Evolutionary conservation across 2,797 vertebrate genomes (phyloP).

Genomic region (Spatula clypeata): DNA sequence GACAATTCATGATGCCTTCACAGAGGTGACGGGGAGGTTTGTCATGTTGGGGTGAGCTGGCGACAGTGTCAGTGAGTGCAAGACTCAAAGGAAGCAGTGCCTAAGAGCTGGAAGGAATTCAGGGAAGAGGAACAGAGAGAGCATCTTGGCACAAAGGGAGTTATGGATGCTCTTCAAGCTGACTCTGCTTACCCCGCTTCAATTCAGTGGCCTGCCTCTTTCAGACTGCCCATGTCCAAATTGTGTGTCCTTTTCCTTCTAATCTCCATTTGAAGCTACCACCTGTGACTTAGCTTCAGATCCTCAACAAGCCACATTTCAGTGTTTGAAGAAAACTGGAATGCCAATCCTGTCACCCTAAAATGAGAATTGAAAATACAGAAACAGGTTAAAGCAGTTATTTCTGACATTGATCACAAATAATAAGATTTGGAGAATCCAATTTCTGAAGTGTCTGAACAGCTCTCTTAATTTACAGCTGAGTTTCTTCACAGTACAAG

Average conservation of each 20-base stretch:
- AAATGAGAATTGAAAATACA: neutral
- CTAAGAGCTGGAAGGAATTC: neutral
- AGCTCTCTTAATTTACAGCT: neutral
- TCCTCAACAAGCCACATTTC: neutral
- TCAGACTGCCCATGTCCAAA: neutral
- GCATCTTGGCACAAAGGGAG: neutral
- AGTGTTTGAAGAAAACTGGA: neutral
- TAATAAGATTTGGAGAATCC: neutral
- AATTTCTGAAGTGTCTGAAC: constrained; percentile 13
- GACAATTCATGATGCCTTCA: neutral
- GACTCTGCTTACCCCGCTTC: neutral
- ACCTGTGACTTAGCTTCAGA: neutral
- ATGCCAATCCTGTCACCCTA: neutral
- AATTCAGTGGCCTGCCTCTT: neutral
- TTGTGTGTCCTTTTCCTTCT: neutral
- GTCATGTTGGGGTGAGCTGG: neutral
- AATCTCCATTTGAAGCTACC: neutral
- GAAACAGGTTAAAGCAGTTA: neutral
- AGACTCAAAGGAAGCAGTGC: neutral
- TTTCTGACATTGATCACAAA: neutral
- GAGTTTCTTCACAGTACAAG: neutral
- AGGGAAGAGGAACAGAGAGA: neutral
- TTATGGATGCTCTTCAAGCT: neutral
- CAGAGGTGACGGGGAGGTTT: neutral
- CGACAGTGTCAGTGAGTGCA: neutral